Evolutionary conservation across 2,888 invertebrate species (phyloP), one percentile per base, ranked within the genome.

Genomic region (Argynnis bischoffii): DNA sequence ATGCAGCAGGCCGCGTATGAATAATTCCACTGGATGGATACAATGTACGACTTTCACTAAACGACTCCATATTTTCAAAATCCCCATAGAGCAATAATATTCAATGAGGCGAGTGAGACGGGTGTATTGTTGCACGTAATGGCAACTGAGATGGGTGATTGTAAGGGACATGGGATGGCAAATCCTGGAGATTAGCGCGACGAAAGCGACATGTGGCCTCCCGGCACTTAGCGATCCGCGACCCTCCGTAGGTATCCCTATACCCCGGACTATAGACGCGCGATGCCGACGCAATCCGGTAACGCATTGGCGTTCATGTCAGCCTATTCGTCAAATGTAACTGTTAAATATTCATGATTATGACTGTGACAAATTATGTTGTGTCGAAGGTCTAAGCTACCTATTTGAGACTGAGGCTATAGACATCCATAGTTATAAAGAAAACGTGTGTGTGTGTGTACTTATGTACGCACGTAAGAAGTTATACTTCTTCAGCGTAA

Each of bases 71-170:
- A 92, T 92, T 92, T 92, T 90, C 88, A 89, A 91, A 92, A 92
- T 92, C 92, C 92, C 92, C 83, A 91, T 89, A 90, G 92, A 90
- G 91, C 92, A 92, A 92, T 92, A 92, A 92, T 91, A 91, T 92
- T 90, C 91, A 91, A 91, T 91, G 90, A 89, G 88, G 79, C 83
- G 81, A 78, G 81, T 81, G 92, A 88, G 89, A 92, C 81, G 81
- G 84, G 82, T 81, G 81, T 84, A 88, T 83, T 78, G 77, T 76
- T 72, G 68, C 64, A 73, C 63, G 71, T 70, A 76, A 73, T 75
- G 76, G 77, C 71, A 82, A 90, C 81, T 72, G 86, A 79, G 91
- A 91, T 50, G 77, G 78, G 71, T 67, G 75, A 77, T 78, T 73
- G 75, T 72, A 77, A 85, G 90, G 91, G 91, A 89, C 90, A 90